phyloP scores from a whole-genome alignment of 2,888 invertebrate species.

The Orchestes rusci region DNA sequence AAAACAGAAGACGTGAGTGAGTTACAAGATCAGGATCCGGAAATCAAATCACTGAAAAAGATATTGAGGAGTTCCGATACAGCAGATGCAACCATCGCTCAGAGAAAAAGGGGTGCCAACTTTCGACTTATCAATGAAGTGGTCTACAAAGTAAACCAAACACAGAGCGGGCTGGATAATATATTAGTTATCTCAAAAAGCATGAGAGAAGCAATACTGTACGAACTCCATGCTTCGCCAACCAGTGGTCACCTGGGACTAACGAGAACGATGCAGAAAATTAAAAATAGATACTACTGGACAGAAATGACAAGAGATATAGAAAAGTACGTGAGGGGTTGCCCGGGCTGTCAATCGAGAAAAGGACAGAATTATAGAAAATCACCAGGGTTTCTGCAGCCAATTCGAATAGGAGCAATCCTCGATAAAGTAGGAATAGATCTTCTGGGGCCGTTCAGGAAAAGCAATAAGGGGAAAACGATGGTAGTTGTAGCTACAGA shows the following conservation, averaged over 20 bases:
- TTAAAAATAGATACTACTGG: slow-evolving; percentile 26
- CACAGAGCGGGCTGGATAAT: slow-evolving; percentile 10
- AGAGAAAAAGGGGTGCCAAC: slow-evolving; percentile 22
- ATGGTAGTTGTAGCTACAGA: too few species aligned
- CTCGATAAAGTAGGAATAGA: too few species aligned
- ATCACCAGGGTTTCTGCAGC: slow-evolving; percentile 26
- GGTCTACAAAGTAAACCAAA: slow-evolving; percentile 21
- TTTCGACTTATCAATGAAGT: slow-evolving; percentile 19
- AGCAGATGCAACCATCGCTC: slow-evolving; percentile 16
- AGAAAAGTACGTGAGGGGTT: too few species aligned
- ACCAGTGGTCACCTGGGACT: slow-evolving; percentile 23
- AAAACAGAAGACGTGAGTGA: slow-evolving; percentile 12
- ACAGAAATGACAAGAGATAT: slow-evolving; percentile 14
- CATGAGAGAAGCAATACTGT: slow-evolving; percentile 25
- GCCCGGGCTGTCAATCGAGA: slow-evolving; percentile 26
- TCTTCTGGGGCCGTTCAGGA: too few species aligned
- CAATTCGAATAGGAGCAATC: slow-evolving; percentile 24
- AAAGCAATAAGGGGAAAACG: too few species aligned
- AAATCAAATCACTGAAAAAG: slow-evolving; percentile 14
- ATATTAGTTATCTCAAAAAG: slow-evolving; percentile 26
- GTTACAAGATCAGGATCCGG: slow-evolving; percentile 17
- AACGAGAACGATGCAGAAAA: slow-evolving; percentile 25
- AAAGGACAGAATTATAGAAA: slow-evolving; percentile 18
- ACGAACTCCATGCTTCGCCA: slow-evolving; percentile 22
- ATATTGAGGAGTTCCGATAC: slow-evolving; percentile 15